Percentiles rank a stretch among this genome's conserved stretches.
phyloP scores from a whole-genome alignment of 2,888 invertebrate genomes.

The Pristionchus entomophagus region DNA sequence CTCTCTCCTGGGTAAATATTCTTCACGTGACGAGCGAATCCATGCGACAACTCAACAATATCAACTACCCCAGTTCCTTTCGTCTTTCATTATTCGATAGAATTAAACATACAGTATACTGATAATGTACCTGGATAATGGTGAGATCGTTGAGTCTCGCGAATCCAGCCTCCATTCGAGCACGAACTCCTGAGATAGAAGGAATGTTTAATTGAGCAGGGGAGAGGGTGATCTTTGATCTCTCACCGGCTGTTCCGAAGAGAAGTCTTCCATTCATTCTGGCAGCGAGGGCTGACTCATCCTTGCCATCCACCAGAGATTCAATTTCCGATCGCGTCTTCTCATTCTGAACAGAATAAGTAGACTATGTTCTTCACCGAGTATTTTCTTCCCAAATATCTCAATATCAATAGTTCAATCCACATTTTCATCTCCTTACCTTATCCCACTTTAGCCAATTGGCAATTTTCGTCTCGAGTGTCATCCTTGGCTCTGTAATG shows the following conservation, averaged over 20 bases:
- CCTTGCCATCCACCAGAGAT: slow-evolving; percentile 71
- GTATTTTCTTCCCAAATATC: background rate
- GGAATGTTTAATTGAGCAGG: no score
- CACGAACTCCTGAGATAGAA: slow-evolving; percentile 83
- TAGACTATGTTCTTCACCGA: background rate
- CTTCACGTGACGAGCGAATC: slow-evolving; percentile 69
- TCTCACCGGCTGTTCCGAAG: slow-evolving; percentile 79
- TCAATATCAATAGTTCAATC: background rate
- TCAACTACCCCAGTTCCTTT: no score
- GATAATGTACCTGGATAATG: slow-evolving; percentile 83
- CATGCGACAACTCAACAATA: slow-evolving; percentile 61
- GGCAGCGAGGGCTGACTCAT: slow-evolving; percentile 75
- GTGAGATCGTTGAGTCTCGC: slow-evolving; percentile 95
- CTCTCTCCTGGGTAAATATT: slow-evolving; percentile 52
- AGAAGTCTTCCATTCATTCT: slow-evolving; percentile 76
- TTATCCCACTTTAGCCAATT: slow-evolving; percentile 73
- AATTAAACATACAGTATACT: background rate
- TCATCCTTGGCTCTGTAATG: background rate
- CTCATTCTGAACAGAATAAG: slow-evolving; percentile 60
- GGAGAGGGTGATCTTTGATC: background rate
- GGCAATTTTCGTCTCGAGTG: slow-evolving; percentile 65
- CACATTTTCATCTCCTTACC: slow-evolving; percentile 51
- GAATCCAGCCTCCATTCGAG: slow-evolving; percentile 93
- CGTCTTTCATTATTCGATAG: background rate
- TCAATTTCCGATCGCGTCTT: slow-evolving; percentile 74